Percentiles rank a stretch among this genome's conserved stretches.
Evolutionary conservation across 2,888 invertebrate genomes (phyloP).

Genomic region (Acleris cristana): DNA sequence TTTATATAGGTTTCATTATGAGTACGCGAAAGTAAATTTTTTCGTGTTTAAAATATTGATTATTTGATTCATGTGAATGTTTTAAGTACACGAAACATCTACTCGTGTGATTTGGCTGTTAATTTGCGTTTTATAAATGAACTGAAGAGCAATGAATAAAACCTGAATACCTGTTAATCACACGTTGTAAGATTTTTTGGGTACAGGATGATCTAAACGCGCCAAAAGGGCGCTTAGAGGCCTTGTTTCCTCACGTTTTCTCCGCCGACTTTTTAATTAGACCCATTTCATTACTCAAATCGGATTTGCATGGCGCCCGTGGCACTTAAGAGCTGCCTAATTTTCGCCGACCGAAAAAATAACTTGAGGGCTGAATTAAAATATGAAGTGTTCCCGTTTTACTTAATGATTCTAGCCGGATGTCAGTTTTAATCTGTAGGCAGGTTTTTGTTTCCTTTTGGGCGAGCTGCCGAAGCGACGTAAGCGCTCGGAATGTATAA

Average conservation of each 20-base stretch:
- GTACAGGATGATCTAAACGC: constrained; percentile 6
- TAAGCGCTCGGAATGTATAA: constrained; percentile 7
- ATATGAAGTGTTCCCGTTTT: constrained; percentile 45
- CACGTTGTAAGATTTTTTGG: neutral
- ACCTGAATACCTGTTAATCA: neutral
- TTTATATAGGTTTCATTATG: too few relatives aligned
- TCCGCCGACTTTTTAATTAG: constrained; percentile 71
- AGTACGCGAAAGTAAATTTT: too few relatives aligned
- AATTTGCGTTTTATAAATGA: too few relatives aligned
- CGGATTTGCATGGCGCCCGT: constrained; percentile 71
- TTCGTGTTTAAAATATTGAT: too few relatives aligned
- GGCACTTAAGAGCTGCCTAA: constrained; percentile 66
- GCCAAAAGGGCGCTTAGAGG: constrained; percentile 42
- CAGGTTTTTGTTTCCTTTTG: constrained; percentile 17
- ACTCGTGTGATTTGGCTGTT: too few relatives aligned
- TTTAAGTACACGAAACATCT: too few relatives aligned
- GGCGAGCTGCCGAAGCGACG: constrained; percentile 3
- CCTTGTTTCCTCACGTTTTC: constrained; percentile 63
- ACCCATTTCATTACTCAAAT: constrained; percentile 74
- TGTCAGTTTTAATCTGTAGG: constrained; percentile 47
- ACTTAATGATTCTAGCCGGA: constrained; percentile 45
- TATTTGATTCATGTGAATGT: too few relatives aligned
- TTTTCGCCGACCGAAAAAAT: constrained; percentile 56
- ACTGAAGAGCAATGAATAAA: too few relatives aligned
- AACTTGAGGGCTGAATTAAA: constrained; percentile 49